Percentiles rank a stretch among this genome's conserved stretches.
Conservation (phyloP, 2,888 invertebrate genomes). For the Allacma fusca region DNA sequence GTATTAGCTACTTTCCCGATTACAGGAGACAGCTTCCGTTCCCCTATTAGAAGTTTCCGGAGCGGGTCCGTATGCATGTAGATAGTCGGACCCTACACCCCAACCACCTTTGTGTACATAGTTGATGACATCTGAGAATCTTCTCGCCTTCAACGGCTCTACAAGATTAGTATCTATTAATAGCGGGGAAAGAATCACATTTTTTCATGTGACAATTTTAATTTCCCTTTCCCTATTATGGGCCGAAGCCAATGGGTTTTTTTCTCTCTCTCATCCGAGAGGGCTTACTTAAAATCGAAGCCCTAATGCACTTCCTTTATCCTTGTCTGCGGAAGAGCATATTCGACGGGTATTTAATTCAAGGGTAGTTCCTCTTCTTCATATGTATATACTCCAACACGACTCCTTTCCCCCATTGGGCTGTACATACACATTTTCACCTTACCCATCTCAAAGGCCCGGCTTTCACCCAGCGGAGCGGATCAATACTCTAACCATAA, state of each 20-base stretch:
- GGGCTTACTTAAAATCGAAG: not conserved
- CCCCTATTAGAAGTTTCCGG: too few species aligned
- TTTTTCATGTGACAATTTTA: conserved; percentile 30
- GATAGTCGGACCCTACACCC: too few species aligned
- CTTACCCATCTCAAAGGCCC: too few species aligned
- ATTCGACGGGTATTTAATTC: too few species aligned
- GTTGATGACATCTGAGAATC: conserved; percentile 31
- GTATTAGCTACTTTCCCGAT: too few species aligned
- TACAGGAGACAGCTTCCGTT: too few species aligned
- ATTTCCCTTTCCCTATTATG: conserved; percentile 6
- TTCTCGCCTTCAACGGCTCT: conserved; percentile 15
- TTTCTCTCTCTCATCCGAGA: not conserved
- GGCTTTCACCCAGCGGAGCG: too few species aligned
- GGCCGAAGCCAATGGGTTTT: not conserved
- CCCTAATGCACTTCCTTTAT: not conserved
- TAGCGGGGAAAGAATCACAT: conserved; percentile 11
- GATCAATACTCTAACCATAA: too few species aligned
- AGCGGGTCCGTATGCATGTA: too few species aligned
- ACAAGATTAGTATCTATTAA: conserved; percentile 20
- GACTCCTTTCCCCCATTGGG: too few species aligned
- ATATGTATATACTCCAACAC: not conserved
- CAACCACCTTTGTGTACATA: not conserved
- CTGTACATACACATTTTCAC: too few species aligned
- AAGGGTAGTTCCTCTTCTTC: not conserved
- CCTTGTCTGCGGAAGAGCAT: not conserved